phyloP scores from a whole-genome alignment of 2,113 vertebrate genomes.

The Proterorhinus semilunaris region DNA sequence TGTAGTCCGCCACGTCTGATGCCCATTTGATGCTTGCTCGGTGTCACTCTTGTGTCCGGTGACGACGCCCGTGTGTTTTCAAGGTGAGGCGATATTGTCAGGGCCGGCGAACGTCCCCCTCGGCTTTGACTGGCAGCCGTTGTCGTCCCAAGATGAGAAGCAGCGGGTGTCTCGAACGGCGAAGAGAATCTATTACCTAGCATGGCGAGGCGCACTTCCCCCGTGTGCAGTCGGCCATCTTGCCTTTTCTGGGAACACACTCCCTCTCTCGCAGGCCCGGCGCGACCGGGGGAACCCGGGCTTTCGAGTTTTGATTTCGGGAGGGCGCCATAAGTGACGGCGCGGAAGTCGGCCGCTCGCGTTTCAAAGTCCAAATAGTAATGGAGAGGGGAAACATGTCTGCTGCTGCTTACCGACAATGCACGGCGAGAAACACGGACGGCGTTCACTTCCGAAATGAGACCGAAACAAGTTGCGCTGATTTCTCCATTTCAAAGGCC shows the following conservation, averaged over 20 bases:
- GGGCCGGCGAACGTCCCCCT: conserved; percentile 57
- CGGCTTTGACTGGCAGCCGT: conserved; percentile 65
- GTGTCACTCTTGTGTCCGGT: conserved; percentile 35
- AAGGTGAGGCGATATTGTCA: conserved; percentile 64
- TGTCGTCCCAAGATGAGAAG: conserved; percentile 60
- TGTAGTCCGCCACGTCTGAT: conserved; percentile 44
- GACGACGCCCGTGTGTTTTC: conserved; percentile 59
- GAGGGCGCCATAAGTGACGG: conserved; percentile 43
- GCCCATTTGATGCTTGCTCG: conserved; percentile 50
- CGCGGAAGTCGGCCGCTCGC: conserved; percentile 36
- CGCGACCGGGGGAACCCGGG: conserved; percentile 38
- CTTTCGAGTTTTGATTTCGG: conserved; percentile 62
- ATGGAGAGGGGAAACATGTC: conserved; percentile 34
- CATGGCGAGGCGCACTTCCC: conserved; percentile 55
- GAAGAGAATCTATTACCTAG: conserved; percentile 68
- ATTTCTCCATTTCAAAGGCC: conserved; percentile 67
- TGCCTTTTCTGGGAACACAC: conserved; percentile 44
- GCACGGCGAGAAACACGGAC: background rate
- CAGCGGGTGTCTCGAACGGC: conserved; percentile 44
- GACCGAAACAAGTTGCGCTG: conserved; percentile 25
- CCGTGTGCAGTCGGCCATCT: conserved; percentile 66
- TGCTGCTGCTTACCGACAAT: conserved; percentile 23
- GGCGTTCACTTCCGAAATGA: background rate
- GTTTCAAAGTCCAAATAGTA: conserved; percentile 40
- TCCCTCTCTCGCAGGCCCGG: conserved; percentile 22